Base-by-base conservation (phyloP, 2,888 invertebrate species). In the Scelioninae gen. 1 region DNA sequence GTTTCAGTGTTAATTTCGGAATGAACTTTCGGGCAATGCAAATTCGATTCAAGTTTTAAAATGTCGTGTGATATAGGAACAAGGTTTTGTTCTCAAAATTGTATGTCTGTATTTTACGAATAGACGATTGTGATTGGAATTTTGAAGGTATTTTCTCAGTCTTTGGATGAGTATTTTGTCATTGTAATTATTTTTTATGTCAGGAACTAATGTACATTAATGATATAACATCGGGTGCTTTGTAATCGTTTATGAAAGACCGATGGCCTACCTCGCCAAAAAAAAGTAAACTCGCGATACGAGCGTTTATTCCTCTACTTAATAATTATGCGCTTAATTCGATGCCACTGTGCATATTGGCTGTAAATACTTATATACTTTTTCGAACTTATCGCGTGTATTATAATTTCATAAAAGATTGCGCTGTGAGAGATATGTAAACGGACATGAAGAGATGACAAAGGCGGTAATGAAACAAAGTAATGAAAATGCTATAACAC, bases 251-350 rank as follows among this genome's bases (percentile, higher is more conserved):
- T 87, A 85, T 86, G 81, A 87, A 87, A 82, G 86, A 87, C 85
- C 85, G 86, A 87, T 87, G 89, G 90, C 89, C 89, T 89, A 90
- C 89, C 89, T 89, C 89, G 90, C 89, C 88, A 89, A 86, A 87
- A 88, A 86, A 56, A 78, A 79, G 66, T 87, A 84, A 88, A n/a
- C 85, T 86, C 75, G 79, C 86, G 80, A 84, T 84, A 81, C 62
- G 75, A 85, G 66, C 75, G 78, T 84, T 78, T 85, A 81, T 85
- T 88, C 85, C 87, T 86, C 86, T 86, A 87, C 86, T 87, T 86
- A 80, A 84, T 85, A 77, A 84, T 84, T 87, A 80, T 85, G 85
- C 85, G 87, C 87, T 89, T 88, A 80, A 86, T 84, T 72, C 85
- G 85, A 86, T 86, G 82, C 80, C 69, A 74, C 74, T 34, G 74